Base-by-base conservation (phyloP, 2,797 vertebrate species). In the Pangasius macronema region DNA sequence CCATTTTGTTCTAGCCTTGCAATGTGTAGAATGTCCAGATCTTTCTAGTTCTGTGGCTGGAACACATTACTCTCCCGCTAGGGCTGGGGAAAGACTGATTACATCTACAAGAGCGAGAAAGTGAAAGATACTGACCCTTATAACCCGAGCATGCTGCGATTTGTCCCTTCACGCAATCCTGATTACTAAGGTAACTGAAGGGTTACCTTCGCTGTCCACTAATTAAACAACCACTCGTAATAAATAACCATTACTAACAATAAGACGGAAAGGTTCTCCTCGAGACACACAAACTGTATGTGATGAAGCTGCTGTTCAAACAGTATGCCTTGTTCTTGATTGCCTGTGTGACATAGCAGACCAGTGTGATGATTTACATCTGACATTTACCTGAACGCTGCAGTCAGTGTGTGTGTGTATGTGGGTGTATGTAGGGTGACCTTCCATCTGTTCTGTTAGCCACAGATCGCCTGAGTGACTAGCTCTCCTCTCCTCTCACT, bases 91-190 rank as follows among this genome's bases (percentile, higher is more conserved):
- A 86, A 89, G 89, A 85, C 89, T 90, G 89, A 91, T 90, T 90
- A 90, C 87, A 91, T 89, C 89, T 90, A 91, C 89, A 89, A 85
- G 86, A 87, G 75, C 51, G 84, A 91, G 89, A 91, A 90, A 89
- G 89, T 88, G 90, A 90, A 90, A 89, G 90, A 91, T 90, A 90
- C 89, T 91, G 83, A 90, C 86, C 86, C 85, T 87, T 90, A 91
- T 88, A 90, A 91, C 89, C 89, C 7, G 59, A 87, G 83, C 75
- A 20, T 87, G 88, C 77, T 61, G 86, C 89, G 33, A 79, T 91
- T 88, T 89, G 89, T 89, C 85, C 86, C 85, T 91, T 89, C 90
- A 90, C 89, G 20, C 90, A 88, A 75, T 90, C 87, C 81, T 90
- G 85, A 90, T 91, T 79, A 87, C 59, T 86, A 20, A 46, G 51